Base-by-base conservation (phyloP, 2,888 invertebrate species). In the Dynastes tityus region DNA sequence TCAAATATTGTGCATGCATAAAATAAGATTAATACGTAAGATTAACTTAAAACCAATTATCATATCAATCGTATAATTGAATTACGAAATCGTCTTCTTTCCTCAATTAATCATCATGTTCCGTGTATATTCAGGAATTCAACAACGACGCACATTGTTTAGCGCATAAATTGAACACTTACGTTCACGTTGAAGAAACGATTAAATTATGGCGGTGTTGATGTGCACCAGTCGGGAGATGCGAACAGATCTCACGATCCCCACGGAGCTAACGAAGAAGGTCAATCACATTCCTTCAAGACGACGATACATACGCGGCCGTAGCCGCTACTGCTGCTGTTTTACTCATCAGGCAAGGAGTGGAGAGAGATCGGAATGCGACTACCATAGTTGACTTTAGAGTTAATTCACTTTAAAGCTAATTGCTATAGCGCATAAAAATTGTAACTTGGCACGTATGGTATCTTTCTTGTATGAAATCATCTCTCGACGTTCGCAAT, bases 181-280 rank as follows among this genome's bases (percentile, higher is more conserved):
- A 51, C 73, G 58, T 22, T 55, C 58, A 61, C 61, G 58, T 61
- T 61, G 45, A 45, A 74, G 40, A 74, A 74, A 16, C 13, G 73
- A 76, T 83, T 82, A 81, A 83, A 81, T 82, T 82, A 81, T 81
- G 77, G 73, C 80, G 80, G 81, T 77, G 80, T 79, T 80, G 79
- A 81, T 78, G 80, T 61, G 73, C 78, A 76, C 77, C 78, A 77
- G 79, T 80, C 79, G 49, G 73, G 45, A 58, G 61, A 61, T n/a
- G 73, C 45, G 61, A 61, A 74, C 61, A 81, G 80, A 82, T 82
- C 82, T 82, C 82, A 82, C 82, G 82, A 81, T 80, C 80, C 64
- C 78, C 74, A 75, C 68, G 73, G 73, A 61, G 73, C 73, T 61
- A 74, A 74, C 73, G 45, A 76, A 80, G 78, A 80, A 82, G 83